phyloP scores from a whole-genome alignment of 2,888 invertebrate species.

The Polymixis lichenea region DNA sequence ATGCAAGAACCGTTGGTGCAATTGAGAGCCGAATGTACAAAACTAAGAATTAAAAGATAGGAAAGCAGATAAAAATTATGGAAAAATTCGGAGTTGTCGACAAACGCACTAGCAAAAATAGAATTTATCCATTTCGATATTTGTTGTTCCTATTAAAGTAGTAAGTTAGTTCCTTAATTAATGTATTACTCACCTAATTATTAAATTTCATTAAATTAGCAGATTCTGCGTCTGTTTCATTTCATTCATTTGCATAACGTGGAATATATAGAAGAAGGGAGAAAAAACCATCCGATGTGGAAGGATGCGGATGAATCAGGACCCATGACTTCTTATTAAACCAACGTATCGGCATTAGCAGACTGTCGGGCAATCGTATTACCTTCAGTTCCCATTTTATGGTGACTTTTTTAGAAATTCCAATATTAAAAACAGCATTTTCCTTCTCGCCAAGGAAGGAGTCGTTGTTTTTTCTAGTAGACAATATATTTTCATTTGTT shows the following conservation, averaged over 20 bases:
- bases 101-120: background rate
- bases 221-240: background rate
- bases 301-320: background rate
- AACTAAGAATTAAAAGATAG: background rate
- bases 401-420: background rate
- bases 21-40: background rate
- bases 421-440: background rate
- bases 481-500: too few relatives aligned
- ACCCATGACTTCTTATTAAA: background rate
- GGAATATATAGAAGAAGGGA: background rate
- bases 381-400: background rate
- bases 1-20: background rate
- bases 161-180: background rate
- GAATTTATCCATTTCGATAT: background rate
- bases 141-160: background rate
- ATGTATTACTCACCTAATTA: background rate
- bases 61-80: background rate
- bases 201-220: background rate
- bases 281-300: too few relatives aligned
- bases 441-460: background rate
- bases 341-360: background rate
- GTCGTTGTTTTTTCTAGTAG: background rate
- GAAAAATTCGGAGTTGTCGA: background rate
- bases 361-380: background rate
- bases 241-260: slow-evolving; percentile 2